A percentile compares a stretch with the other conserved stretches of the same genome.
These are phyloP conservation scores for Poecile atricapillus DNA, from an alignment of 2,113 vertebrate genomes.

Conservation along the genomic window DNA sequence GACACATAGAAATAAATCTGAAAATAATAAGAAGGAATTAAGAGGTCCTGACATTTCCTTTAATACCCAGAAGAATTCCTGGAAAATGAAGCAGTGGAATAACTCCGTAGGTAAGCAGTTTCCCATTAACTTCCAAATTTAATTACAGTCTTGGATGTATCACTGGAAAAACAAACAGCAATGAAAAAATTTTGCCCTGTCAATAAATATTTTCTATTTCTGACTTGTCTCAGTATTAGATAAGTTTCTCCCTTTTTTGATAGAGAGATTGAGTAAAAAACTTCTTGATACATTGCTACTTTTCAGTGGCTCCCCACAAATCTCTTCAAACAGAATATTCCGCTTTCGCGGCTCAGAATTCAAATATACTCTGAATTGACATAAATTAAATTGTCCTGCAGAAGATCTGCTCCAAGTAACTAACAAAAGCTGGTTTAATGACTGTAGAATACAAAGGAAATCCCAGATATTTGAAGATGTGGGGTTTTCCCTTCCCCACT, in stretches of 20 bases:
- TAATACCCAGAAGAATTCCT: conserved; percentile 3
- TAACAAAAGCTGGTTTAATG: neutral
- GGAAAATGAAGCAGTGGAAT: conserved; percentile 2
- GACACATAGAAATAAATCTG: neutral
- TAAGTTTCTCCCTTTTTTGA: neutral
- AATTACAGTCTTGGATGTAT: neutral
- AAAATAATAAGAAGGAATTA: neutral
- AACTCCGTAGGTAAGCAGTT: neutral
- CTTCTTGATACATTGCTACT: neutral
- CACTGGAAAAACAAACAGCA: conserved; percentile 13
- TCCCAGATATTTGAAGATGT: neutral
- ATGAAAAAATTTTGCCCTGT: neutral
- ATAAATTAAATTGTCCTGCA: neutral
- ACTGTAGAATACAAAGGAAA: neutral
- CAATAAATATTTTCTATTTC: neutral
- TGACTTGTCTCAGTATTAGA: neutral
- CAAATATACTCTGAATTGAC: neutral
- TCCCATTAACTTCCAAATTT: neutral
- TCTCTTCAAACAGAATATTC: neutral
- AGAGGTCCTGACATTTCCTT: neutral
- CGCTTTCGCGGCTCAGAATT: neutral
- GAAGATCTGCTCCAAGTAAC: neutral
- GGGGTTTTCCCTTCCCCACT: neutral
- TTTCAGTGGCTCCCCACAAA: neutral
- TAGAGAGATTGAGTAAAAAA: neutral